Evolutionary conservation across 2,113 vertebrate genomes (phyloP), one percentile per base, ranked within the genome.

Genomic region (Pogona vitticeps): DNA sequence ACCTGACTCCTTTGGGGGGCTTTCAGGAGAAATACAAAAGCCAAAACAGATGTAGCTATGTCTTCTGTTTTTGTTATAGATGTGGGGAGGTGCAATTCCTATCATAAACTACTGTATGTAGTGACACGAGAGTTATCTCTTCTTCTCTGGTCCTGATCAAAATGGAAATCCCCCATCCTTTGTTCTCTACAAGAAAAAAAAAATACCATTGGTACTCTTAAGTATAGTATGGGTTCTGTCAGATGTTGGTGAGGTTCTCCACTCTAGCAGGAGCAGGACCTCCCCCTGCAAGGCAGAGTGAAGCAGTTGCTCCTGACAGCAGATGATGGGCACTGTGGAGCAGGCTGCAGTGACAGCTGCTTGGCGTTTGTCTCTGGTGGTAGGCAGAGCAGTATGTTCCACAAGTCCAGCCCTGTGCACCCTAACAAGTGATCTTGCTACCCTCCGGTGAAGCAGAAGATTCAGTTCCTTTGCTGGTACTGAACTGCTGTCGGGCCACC

Each of bases 181-280:
- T 5, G 3, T 1, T 67, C 26, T 28, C 23, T 28, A 28, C 65
- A 28, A 26, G 65, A 28, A 67, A 28, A 67, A 28, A 67, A 67
- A 26, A 17, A 28, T 7, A 58, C 46, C 0, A 52, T 3, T 40
- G n/a, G 56, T 10, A 52, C 46, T 52, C 86, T 87, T 56, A 38
- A 33, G 75, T 0, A n/a, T n/a, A n/a, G n/a, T n/a, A 0, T 87
- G 83, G 20, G 42, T 81, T 83, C 13, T 77, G 75, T 87, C 84
- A 85, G 77, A 67, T 67, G 88, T 82, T 42, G 17, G 26, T 86
- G 61, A 85, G 87, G 33, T 36, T 36, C 14, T 3, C 13, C 18
- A 23, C 59, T 56, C 12, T 18, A 0, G 1, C 58, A 14, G 31
- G 36, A 36, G 12, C 28, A 68, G 65, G 65, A 9, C 65, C 26